phyloP scores from a whole-genome alignment of 1,140 invertebrate species.

The Pseudomyrmex pallidus region DNA sequence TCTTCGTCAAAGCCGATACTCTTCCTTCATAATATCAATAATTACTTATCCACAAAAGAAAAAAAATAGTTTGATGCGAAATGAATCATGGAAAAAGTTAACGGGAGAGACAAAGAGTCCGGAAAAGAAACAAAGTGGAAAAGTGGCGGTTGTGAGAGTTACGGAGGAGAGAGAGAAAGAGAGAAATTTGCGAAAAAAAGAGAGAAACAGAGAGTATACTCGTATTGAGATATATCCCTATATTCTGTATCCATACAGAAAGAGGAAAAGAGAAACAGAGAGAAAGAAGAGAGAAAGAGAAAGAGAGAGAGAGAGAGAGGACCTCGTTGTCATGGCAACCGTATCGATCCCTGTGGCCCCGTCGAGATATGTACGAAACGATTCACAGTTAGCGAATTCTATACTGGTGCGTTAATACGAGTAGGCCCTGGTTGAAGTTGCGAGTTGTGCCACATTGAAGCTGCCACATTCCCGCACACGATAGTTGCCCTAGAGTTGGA shows the following conservation, averaged over 20 bases:
- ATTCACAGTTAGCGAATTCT: constrained; percentile 78
- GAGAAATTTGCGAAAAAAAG: not conserved
- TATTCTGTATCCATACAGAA: constrained; percentile 71
- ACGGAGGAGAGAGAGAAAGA: not conserved
- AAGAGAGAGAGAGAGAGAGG: constrained; percentile 56
- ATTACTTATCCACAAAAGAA: constrained; percentile 13
- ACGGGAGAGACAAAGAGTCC: constrained; percentile 59
- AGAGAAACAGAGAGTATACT: constrained; percentile 50
- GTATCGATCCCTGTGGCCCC: constrained; percentile 75
- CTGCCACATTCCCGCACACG: constrained; percentile 24
- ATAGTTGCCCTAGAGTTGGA: constrained; percentile 47
- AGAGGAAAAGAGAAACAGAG: not conserved
- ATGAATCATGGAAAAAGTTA: constrained; percentile 17
- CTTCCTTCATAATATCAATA: constrained; percentile 21
- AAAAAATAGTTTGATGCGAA: constrained; percentile 35
- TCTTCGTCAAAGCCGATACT: not conserved
- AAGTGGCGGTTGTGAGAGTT: constrained; percentile 18
- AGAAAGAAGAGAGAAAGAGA: constrained; percentile 33
- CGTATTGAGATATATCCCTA: constrained; percentile 78
- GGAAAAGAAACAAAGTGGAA: constrained; percentile 18
- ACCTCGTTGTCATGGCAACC: constrained; percentile 73
- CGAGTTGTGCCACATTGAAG: constrained; percentile 51
- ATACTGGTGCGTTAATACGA: constrained; percentile 75
- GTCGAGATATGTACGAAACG: constrained; percentile 78
- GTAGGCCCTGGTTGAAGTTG: constrained; percentile 66